Conservation (phyloP, 2,888 invertebrate species). For the Dione juno region DNA sequence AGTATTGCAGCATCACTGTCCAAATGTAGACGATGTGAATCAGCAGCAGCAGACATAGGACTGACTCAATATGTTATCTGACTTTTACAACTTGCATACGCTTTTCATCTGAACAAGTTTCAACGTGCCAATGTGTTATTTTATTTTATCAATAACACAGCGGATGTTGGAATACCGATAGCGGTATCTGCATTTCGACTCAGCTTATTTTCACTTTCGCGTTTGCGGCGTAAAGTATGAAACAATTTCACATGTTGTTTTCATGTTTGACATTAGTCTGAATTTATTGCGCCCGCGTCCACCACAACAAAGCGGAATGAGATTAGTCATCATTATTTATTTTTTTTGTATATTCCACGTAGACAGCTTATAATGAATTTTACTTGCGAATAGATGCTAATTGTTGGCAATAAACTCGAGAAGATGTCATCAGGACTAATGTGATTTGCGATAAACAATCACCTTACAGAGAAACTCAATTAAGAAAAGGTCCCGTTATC, state of each 20-base stretch:
- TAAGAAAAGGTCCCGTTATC: conserved; percentile 74
- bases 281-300: conserved; percentile 55
- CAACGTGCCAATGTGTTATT: conserved; percentile 52
- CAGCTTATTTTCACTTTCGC: conserved; percentile 45
- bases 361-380: conserved; percentile 33
- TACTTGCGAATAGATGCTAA: conserved; percentile 57
- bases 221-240: conserved; percentile 41
- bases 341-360: conserved; percentile 48
- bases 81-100: conserved; percentile 63
- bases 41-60: conserved; percentile 64
- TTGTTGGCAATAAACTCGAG: conserved; percentile 64
- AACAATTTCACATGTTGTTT: conserved; percentile 46
- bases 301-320: conserved; percentile 53
- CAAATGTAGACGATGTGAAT: conserved; percentile 70
- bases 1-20: conserved; percentile 58
- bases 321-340: conserved; percentile 55
- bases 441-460: conserved; percentile 73
- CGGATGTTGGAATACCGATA: conserved; percentile 65
- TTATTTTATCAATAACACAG: conserved; percentile 65
- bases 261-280: conserved; percentile 51
- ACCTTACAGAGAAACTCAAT: conserved; percentile 78
- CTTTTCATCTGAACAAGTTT: conserved; percentile 53
- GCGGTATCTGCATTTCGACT: conserved; percentile 54
- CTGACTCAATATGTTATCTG: conserved; percentile 68
- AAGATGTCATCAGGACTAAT: conserved; percentile 63